phyloP scores from a whole-genome alignment of 2,797 vertebrate genomes.

The Gastrophryne carolinensis region DNA sequence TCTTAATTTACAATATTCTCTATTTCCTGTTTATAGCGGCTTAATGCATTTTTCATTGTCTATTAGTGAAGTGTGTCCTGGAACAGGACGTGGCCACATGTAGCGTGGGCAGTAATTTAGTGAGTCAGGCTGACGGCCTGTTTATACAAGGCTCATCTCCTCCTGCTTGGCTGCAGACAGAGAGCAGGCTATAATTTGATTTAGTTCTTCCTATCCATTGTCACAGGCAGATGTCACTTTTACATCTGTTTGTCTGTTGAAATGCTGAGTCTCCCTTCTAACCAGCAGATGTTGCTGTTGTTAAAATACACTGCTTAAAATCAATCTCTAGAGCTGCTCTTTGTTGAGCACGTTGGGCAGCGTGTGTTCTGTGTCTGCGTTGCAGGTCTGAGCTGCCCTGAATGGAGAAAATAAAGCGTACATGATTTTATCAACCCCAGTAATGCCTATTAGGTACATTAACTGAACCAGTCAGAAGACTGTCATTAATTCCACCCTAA shows the following conservation, averaged over 20 bases:
- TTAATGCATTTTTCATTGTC: background rate
- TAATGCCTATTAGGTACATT: background rate
- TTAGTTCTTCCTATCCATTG: constrained; percentile 76
- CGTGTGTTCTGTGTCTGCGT: constrained; percentile 1
- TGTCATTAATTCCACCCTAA: background rate
- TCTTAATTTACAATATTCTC: too few species aligned
- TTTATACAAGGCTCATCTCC: constrained; percentile 50
- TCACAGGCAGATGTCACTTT: constrained; percentile 89
- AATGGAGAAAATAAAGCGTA: background rate
- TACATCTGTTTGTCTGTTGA: constrained; percentile 87
- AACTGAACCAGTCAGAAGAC: background rate
- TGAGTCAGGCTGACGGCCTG: constrained; percentile 51
- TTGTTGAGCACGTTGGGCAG: constrained; percentile 55
- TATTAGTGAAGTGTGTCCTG: background rate
- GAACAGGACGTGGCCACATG: background rate
- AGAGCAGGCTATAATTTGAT: constrained; percentile 84
- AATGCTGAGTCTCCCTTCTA: constrained; percentile 63
- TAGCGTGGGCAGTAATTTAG: constrained; percentile 44
- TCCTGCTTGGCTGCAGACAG: constrained; percentile 55
- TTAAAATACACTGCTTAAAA: constrained; percentile 49
- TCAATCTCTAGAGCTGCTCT: constrained; percentile 56
- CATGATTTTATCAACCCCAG: background rate
- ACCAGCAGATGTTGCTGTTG: constrained; percentile 73
- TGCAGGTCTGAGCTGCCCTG: background rate
- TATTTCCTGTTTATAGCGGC: too few species aligned